Base-by-base conservation (phyloP, 2,888 invertebrate genomes). In the Morpho helenor region DNA sequence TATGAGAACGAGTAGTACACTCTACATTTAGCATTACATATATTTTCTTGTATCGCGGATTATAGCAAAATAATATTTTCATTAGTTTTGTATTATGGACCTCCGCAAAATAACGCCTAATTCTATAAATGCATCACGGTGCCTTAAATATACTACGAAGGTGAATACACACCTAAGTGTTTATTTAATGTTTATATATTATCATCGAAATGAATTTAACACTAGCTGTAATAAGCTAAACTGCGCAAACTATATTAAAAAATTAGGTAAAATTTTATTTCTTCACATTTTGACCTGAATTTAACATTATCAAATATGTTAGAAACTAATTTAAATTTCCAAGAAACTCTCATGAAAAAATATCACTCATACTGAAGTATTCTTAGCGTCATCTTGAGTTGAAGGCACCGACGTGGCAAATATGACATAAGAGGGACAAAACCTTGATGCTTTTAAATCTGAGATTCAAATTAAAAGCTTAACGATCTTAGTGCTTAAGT, bases 331-430 rank as follows among this genome's bases (percentile, higher is more conserved):
- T 56, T 57, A 60, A 64, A 63, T 54, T 40, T 47, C 59, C 55
- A 60, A 52, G 57, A 31, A 55, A 60, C 53, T 64, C 67, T 68
- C 55, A 56, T 62, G 66, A 57, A 66, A 68, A 67, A 63, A 61
- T 61, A 69, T 63, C 69, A 66, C 67, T 71, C 44, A 45, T 58
- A 59, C 48, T 57, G 60, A 65, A 62, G 57, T 49, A 56, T 59
- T 58, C 65, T 64, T 56, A 50, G 47, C 51, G 22, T 16, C 53
- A 46, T 53, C 53, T 51, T 54, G 49, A 62, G 52, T 49, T 61
- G 50, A 41, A 50, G 52, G 57, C 57, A 49, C 50, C 56, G 60
- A 58, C 53, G 56, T 59, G 59, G 52, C 56, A 62, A 62, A 62
- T 56, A 46, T 51, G 52, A 47, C 48, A 49, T 16, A 52, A 59